Base-by-base conservation (phyloP, 1,140 invertebrate genomes). In the Nixonia krombeini region DNA sequence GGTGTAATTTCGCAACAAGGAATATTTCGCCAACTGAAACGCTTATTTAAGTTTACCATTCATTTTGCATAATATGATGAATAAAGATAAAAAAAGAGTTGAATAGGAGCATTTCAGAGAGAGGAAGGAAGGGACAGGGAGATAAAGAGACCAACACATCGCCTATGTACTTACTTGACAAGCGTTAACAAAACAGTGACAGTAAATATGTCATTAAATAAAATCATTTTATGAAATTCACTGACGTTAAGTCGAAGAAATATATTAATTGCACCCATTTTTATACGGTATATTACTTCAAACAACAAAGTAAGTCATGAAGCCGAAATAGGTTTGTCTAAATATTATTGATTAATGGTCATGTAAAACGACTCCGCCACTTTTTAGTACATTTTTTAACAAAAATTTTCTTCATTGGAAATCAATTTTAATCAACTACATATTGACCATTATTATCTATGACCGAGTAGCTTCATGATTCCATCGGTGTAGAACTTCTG, bases 41-140 rank as follows among this genome's bases (percentile, higher is more conserved):
- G 68, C 62, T 70, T 70, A 62, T 66, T 70, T 66, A 62, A 47
- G 42, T 62, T 70, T 63, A 62, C 62, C 57, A 61, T 52, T 63
- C 57, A 53, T 58, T 58, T 21, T 56, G 56, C 61, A 59, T 69
- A 13, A 63, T 21, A 63, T 23, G n/a, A 40, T 15, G 47, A 7
- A 31, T 28, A 35, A 58, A 26, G 25, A 38, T 41, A 49, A n/a
- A 25, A 49, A 28, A 33, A 47, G 33, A 38, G 44, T 33, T 16
- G 29, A 56, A 45, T 29, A 8, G 4, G 29, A 42, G 37, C 28
- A n/a, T n/a, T n/a, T n/a, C n/a, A n/a, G n/a, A n/a, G n/a, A n/a
- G 13, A 33, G 33, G 31, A 37, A 16, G 31, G 47, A 40, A 52
- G 7, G 8, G n/a, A 29, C 1, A 29, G 28, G 9, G 9, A 29